Evolutionary conservation across 2,113 vertebrate genomes (phyloP).

Genomic region (Notechis scutatus): DNA sequence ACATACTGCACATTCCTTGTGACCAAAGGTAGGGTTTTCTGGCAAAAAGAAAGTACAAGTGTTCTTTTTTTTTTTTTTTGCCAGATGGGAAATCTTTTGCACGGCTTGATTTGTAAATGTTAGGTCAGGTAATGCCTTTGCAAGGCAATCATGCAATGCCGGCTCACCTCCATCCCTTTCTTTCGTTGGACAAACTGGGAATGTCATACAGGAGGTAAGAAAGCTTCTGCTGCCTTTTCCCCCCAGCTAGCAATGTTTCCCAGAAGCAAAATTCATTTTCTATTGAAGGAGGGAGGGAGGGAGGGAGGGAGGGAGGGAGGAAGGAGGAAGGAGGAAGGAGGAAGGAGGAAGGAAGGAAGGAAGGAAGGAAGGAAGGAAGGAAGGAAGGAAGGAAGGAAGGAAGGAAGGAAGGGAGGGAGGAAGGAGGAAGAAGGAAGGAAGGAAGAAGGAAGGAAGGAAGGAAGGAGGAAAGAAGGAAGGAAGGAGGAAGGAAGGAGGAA

Average conservation of each 20-base stretch:
- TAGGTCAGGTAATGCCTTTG: neutral
- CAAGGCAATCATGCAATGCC: neutral
- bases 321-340: too few relatives aligned
- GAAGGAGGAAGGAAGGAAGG: too few relatives aligned
- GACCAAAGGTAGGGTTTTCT: too few relatives aligned
- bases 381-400: too few relatives aligned
- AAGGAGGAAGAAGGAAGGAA: neutral
- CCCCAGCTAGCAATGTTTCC: neutral
- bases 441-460: neutral
- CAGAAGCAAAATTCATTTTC: neutral
- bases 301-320: neutral
- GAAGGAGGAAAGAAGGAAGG: neutral
- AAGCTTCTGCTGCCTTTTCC: neutral
- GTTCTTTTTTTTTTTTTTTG: neutral
- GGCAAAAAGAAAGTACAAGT: too few relatives aligned
- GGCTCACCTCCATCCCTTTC: neutral
- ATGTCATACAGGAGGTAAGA: accelerated
- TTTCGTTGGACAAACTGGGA: neutral
- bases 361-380: neutral
- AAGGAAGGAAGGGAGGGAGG: neutral
- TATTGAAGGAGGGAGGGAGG: neutral
- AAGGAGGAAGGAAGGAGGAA: neutral
- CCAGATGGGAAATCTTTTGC: neutral
- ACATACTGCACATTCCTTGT: neutral
- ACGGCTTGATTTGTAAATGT: neutral